Percentiles rank a stretch among this genome's conserved stretches.
phyloP scores from a whole-genome alignment of 1,140 invertebrate species.

The Zaprionus nigranus region DNA sequence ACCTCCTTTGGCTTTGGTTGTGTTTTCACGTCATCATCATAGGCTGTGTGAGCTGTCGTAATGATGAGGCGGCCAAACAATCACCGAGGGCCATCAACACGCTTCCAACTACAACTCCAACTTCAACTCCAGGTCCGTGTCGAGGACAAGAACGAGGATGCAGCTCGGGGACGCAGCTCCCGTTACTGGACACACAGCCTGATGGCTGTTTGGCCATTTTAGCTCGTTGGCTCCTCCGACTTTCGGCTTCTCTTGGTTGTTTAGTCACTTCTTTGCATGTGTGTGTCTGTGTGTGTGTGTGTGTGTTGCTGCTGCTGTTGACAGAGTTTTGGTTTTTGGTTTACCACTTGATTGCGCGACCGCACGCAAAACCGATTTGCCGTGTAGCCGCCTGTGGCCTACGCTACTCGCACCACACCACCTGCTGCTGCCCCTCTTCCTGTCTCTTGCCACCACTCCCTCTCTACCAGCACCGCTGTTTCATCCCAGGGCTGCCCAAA shows the following conservation, averaged over 20 bases:
- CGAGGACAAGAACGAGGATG: not conserved
- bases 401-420: slow-evolving; percentile 19
- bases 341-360: slow-evolving; percentile 64
- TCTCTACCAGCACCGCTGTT: not conserved
- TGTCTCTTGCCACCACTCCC: too few relatives aligned
- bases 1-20: not conserved
- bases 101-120: slow-evolving; percentile 20
- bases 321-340: slow-evolving; percentile 60
- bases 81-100: slow-evolving; percentile 60
- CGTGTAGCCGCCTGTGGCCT: slow-evolving; percentile 45
- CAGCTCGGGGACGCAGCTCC: not conserved
- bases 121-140: not conserved
- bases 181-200: slow-evolving; percentile 11
- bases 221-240: not conserved
- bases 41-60: slow-evolving; percentile 31
- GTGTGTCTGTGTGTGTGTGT: slow-evolving; percentile 12
- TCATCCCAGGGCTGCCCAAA: slow-evolving; percentile 2
- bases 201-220: slow-evolving; percentile 4
- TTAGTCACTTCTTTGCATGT: slow-evolving; percentile 30
- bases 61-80: slow-evolving; percentile 64
- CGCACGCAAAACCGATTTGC: slow-evolving; percentile 68
- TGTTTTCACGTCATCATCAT: slow-evolving; percentile 33
- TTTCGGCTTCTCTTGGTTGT: slow-evolving; percentile 4
- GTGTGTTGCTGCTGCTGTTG: slow-evolving; percentile 37
- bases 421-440: slow-evolving; percentile 9